Base-by-base conservation (phyloP, 2,888 invertebrate species). In the Euclidia mi region DNA sequence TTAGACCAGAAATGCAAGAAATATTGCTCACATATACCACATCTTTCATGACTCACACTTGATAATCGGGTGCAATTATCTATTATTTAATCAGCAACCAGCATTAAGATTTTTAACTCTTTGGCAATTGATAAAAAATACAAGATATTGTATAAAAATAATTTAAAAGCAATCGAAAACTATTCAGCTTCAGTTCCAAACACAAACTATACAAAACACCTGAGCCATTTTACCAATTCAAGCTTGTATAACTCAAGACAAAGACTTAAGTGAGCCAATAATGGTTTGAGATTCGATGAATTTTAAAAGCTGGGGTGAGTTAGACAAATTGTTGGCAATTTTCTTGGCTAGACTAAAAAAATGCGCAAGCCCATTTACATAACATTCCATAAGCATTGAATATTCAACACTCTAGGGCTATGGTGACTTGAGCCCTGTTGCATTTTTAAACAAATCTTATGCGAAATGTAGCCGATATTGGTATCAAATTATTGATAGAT, bases 331-430 rank as follows among this genome's bases (percentile, higher is more conserved):
- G 17, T 31, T 31, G 35, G 17, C 29, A 40, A 34, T 58, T 57
- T 28, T 37, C 47, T 40, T 48, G 18, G 15, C 10, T 32, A 18
- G 9, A 12, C 31, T 20, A 14, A 18, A 29, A 32, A 32, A 51
- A 14, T 38, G 38, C 37, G 28, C 20, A 38, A 38, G 46, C 32
- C 20, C 20, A 57, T 57, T 51, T 57, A 28, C 43, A 40, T 34
- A 45, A 44, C 34, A 47, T 47, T 44, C 32, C 10, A 28, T 47
- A 18, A 17, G 11, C 34, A 46, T 37, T 57, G 43, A 51, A 57
- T 57, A 57, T 57, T 57, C 38, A 57, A 34, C 12, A 31, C 38
- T 43, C 17, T 32, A 17, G 29, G 44, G 44, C 38, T 34, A n/a
- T 57, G 28, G 31, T 46, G 10, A 29, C 18, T 50, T 49, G 7